Evolutionary conservation across 2,888 invertebrate genomes (phyloP).

Genomic region (Ophion obscuratus): DNA sequence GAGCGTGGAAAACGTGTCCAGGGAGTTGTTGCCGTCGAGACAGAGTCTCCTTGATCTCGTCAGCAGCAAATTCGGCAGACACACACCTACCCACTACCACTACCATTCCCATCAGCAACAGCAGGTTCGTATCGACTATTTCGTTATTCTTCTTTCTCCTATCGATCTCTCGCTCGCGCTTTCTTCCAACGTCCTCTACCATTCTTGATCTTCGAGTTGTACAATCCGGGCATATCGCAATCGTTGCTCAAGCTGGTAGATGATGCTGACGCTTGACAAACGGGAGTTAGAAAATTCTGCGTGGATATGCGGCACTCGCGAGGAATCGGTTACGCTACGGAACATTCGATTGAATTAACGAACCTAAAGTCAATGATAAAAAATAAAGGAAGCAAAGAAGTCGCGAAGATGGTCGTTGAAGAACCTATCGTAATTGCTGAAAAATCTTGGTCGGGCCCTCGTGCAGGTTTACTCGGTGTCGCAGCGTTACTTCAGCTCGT

Average conservation of each 20-base stretch:
- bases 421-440: neutral
- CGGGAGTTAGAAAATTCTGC: slow-evolving; percentile 2
- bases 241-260: neutral
- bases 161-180: neutral
- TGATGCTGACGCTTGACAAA: neutral
- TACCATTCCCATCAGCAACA: slow-evolving; percentile 81
- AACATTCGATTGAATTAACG: neutral
- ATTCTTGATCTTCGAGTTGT: neutral
- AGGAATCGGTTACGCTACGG: slow-evolving; percentile 39
- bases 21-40: slow-evolving; percentile 78
- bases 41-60: slow-evolving; percentile 82
- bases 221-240: neutral
- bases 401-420: neutral
- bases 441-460: slow-evolving; percentile 72
- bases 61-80: slow-evolving; percentile 81
- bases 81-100: slow-evolving; percentile 81
- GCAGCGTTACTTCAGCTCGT: slow-evolving; percentile 89
- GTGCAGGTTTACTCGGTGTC: slow-evolving; percentile 81
- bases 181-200: neutral
- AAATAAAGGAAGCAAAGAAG: neutral
- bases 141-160: neutral
- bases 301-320: slow-evolving; percentile 56
- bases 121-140: slow-evolving; percentile 75
- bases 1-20: slow-evolving; percentile 80
- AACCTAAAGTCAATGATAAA: neutral